These are phyloP conservation scores for Clarias gariepinus DNA, from an alignment of 2,113 vertebrate species.

Conservation along the genomic window DNA sequence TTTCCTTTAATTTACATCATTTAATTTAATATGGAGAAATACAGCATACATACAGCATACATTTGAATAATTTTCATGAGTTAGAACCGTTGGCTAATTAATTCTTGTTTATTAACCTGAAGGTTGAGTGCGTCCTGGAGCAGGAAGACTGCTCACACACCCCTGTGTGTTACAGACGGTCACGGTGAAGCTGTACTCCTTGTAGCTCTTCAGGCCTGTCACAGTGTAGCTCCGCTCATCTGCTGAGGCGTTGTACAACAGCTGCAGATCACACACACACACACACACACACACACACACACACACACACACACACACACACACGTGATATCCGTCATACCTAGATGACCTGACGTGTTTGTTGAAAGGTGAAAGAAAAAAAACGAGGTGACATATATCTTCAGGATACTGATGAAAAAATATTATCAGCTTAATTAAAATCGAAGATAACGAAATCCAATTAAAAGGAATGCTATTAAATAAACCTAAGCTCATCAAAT, in stretches of 20 bases:
- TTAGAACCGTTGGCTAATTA: neutral
- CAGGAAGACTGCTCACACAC: slow-evolving; percentile 78
- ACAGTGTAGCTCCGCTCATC: slow-evolving; percentile 69
- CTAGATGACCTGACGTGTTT: slow-evolving; percentile 46
- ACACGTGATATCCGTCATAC: neutral
- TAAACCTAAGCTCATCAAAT: slow-evolving; percentile 50
- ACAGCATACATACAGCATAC: neutral
- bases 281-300: slow-evolving; percentile 24
- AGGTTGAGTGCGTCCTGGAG: slow-evolving; percentile 77
- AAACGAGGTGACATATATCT: slow-evolving; percentile 21
- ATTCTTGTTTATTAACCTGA: slow-evolving; percentile 74
- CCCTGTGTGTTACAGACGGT: slow-evolving; percentile 84
- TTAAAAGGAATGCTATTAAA: slow-evolving; percentile 51
- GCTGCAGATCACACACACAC: slow-evolving; percentile 64
- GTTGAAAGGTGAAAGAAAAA: slow-evolving; percentile 15
- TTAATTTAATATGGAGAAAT: too few species aligned
- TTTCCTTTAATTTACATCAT: too few species aligned
- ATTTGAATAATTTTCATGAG: neutral
- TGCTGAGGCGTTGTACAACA: slow-evolving; percentile 72
- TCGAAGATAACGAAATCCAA: slow-evolving; percentile 53
- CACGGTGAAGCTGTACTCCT: slow-evolving; percentile 79
- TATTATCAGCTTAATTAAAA: slow-evolving; percentile 53
- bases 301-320: slow-evolving; percentile 12
- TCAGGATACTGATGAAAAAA: slow-evolving; percentile 35
- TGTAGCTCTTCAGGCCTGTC: slow-evolving; percentile 78